A percentile compares a stretch with the other conserved stretches of the same genome.
Evolutionary conservation across 1,140 invertebrate genomes (phyloP).

Genomic region (Thaumatotibia leucotreta): DNA sequence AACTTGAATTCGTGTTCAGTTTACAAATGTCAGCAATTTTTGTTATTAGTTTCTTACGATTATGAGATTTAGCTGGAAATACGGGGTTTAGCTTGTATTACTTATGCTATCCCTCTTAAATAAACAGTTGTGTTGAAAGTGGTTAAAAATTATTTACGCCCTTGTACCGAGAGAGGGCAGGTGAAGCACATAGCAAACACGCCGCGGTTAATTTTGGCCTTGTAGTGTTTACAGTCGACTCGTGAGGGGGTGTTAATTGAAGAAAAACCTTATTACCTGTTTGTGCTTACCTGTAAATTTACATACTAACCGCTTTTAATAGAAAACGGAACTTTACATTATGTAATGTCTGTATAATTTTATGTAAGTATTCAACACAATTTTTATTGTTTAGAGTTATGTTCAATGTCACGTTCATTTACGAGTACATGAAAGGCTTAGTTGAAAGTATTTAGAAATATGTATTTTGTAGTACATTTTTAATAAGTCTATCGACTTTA

Average conservation of each 20-base stretch:
- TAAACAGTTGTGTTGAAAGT: not conserved
- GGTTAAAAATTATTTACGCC: not conserved
- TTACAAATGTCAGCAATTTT: too few relatives aligned
- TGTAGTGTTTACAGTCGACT: not conserved
- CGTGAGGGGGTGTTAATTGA: not conserved
- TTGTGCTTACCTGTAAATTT: too few relatives aligned
- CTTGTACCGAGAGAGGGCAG: not conserved
- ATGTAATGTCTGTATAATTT: too few relatives aligned
- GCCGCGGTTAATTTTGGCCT: not conserved
- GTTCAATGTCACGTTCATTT: too few relatives aligned
- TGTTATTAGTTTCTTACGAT: too few relatives aligned
- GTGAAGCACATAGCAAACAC: not conserved
- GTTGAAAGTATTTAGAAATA: too few relatives aligned
- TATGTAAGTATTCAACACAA: too few relatives aligned
- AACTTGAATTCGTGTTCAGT: too few relatives aligned
- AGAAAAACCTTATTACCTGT: not conserved
- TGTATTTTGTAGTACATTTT: too few relatives aligned
- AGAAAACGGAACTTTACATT: not conserved
- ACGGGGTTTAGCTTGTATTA: not conserved
- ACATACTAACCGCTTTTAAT: not conserved
- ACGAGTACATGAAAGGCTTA: too few relatives aligned
- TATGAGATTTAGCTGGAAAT: not conserved
- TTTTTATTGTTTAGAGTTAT: too few relatives aligned
- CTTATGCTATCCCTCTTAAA: not conserved
- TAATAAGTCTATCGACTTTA: too few relatives aligned